phyloP scores from a whole-genome alignment of 2,888 invertebrate genomes.

The Drosophila kuntzei region DNA sequence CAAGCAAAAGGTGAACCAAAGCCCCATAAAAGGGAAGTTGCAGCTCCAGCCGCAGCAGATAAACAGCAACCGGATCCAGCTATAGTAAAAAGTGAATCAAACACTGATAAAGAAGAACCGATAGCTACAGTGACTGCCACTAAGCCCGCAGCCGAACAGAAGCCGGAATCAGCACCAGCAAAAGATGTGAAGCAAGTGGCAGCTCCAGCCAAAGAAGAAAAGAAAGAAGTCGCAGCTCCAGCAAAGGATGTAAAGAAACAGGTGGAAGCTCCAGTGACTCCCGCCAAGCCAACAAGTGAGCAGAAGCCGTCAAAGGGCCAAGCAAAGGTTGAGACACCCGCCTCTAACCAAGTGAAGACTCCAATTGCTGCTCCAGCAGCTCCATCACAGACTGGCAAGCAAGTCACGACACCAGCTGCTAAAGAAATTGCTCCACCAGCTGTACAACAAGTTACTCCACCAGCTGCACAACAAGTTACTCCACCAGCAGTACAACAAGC shows the following conservation, averaged over 20 bases:
- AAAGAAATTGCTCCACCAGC: conserved; percentile 4
- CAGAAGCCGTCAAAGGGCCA: not conserved
- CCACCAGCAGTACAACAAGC: conserved; percentile 28
- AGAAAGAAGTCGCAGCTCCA: not conserved
- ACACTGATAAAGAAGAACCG: not conserved
- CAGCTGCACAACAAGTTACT: conserved; percentile 12
- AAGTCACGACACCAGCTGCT: conserved; percentile 29
- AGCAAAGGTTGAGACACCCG: not conserved
- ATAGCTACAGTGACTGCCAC: not conserved
- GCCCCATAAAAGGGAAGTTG: not conserved
- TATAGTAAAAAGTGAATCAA: not conserved
- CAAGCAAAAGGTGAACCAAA: not conserved
- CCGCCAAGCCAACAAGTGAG: not conserved
- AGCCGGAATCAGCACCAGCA: not conserved
- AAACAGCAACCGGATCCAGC: not conserved
- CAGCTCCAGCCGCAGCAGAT: not conserved
- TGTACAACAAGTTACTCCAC: conserved; percentile 28
- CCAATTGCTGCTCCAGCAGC: not conserved
- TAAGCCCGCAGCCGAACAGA: not conserved
- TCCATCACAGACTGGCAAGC: conserved; percentile 18
- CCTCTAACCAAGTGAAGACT: conserved; percentile 15
- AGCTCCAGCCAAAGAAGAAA: not conserved
- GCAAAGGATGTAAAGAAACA: not conserved
- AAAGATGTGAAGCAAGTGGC: conserved; percentile 4
- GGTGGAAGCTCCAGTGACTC: not conserved